These are phyloP conservation scores for Ailurus styani DNA, from an alignment of 2,113 vertebrate species.

Conservation along the genomic window DNA sequence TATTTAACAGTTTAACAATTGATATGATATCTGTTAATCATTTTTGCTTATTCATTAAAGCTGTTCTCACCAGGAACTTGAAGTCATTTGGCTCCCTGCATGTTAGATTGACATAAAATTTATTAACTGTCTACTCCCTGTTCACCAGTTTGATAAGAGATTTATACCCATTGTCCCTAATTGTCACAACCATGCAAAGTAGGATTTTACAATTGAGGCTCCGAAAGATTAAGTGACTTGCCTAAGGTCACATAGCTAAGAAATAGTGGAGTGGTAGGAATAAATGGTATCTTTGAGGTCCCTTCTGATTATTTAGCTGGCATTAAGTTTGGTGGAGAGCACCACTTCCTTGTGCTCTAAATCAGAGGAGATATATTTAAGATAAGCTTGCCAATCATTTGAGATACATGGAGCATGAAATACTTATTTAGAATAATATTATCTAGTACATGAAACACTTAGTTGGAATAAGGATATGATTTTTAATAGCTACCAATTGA, in stretches of 20 bases:
- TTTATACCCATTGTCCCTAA: neutral
- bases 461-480: conserved; percentile 11
- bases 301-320: neutral
- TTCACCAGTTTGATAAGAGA: neutral
- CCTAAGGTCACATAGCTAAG: neutral
- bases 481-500: conserved; percentile 15
- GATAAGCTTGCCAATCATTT: neutral
- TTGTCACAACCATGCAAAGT: neutral
- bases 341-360: neutral
- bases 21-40: neutral
- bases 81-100: neutral
- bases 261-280: neutral
- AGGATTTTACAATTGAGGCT: neutral
- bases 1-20: neutral
- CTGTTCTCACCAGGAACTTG: neutral
- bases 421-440: neutral
- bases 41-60: conserved; percentile 16
- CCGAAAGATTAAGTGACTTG: conserved; percentile 14
- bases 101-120: neutral
- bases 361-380: neutral
- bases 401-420: neutral
- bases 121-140: neutral
- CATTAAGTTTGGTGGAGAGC: neutral
- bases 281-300: neutral
- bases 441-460: conserved; percentile 6